A percentile compares a stretch with the other conserved stretches of the same genome.
These are phyloP conservation scores for Hylomyscus alleni DNA, from an alignment of 2,797 vertebrate genomes.

Conservation along the genomic window DNA sequence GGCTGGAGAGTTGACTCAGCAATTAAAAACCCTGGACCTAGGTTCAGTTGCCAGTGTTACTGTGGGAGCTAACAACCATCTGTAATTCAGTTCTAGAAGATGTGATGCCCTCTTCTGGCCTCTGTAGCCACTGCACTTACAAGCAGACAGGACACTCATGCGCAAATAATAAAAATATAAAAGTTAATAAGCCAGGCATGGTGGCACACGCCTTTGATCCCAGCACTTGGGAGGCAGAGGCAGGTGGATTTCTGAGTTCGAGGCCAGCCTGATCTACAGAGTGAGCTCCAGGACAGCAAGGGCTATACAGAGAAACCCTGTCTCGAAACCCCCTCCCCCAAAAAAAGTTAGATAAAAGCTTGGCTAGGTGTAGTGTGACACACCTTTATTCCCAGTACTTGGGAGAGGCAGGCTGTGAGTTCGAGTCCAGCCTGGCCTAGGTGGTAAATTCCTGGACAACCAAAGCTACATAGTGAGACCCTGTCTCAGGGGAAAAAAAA, in stretches of 20 bases:
- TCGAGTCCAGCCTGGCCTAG: too few relatives aligned
- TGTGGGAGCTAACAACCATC: not conserved
- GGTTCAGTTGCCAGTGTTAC: not conserved
- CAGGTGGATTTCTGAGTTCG: too few relatives aligned
- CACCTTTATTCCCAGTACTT: too few relatives aligned
- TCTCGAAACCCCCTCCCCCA: too few relatives aligned
- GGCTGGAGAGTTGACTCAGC: not conserved
- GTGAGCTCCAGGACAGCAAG: too few relatives aligned
- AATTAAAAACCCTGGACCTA: not conserved
- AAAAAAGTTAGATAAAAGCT: conserved; percentile 1
- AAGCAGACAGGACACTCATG: not conserved
- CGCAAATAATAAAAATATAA: not conserved
- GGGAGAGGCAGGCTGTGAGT: too few relatives aligned
- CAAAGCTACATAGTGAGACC: not conserved
- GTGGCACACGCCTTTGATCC: too few relatives aligned
- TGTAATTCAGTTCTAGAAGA: not conserved
- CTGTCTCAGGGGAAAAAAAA: not conserved
- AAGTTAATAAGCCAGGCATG: not conserved
- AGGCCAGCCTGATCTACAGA: too few relatives aligned
- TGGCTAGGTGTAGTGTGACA: not conserved
- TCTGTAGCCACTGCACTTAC: not conserved
- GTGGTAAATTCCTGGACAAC: too few relatives aligned
- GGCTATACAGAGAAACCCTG: too few relatives aligned
- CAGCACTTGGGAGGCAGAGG: too few relatives aligned
- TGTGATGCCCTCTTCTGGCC: not conserved